phyloP scores from a whole-genome alignment of 2,888 invertebrate genomes.

The Xylota segnis region DNA sequence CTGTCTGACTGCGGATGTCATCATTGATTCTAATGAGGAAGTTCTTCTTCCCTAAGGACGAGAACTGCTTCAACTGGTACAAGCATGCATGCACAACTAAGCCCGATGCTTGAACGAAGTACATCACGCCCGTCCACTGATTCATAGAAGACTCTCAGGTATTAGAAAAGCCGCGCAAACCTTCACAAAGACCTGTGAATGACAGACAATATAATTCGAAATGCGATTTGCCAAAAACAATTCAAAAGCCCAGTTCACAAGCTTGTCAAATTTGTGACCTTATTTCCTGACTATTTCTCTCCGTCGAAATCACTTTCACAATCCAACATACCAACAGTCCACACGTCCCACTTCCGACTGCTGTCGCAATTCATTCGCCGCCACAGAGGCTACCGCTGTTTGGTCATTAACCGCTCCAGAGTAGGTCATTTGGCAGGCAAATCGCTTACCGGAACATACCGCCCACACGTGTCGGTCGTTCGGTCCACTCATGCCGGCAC shows the following conservation, averaged over 20 bases:
- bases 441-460: constrained; percentile 68
- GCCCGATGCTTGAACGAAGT: too few species aligned
- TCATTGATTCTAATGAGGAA: too few species aligned
- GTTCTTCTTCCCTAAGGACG: too few species aligned
- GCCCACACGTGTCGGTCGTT: constrained; percentile 25
- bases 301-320: constrained; percentile 58
- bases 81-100: too few species aligned
- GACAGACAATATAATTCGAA: too few species aligned
- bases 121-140: too few species aligned
- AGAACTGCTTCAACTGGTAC: too few species aligned
- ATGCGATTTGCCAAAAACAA: neutral
- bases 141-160: too few species aligned
- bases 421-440: constrained; percentile 65
- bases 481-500: constrained; percentile 20
- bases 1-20: too few species aligned
- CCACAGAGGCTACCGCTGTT: constrained; percentile 54
- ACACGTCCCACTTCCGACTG: constrained; percentile 48
- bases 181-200: too few species aligned
- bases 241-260: neutral
- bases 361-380: constrained; percentile 40
- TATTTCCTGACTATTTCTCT: neutral
- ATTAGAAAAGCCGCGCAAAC: too few species aligned
- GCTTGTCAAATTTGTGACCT: constrained; percentile 8
- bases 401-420: constrained; percentile 40
- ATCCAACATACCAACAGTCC: neutral